phyloP scores from a whole-genome alignment of 2,797 vertebrate species.

The Stomatorhinus walkeri region DNA sequence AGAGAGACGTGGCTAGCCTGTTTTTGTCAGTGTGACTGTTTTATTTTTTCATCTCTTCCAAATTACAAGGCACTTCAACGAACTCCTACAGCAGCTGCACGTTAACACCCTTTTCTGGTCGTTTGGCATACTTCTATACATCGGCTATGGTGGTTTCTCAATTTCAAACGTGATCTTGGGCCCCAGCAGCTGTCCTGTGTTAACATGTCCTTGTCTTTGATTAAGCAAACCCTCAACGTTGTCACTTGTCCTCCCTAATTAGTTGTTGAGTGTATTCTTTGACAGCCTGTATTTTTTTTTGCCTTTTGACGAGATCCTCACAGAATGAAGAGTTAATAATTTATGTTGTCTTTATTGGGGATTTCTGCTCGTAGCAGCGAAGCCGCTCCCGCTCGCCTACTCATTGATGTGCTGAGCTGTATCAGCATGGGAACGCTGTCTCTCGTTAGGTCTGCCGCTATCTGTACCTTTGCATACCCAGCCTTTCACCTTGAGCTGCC shows the following conservation, averaged over 20 bases:
- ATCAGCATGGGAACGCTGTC: slow-evolving; percentile 25
- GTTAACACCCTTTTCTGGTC: neutral
- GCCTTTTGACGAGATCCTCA: slow-evolving; percentile 4
- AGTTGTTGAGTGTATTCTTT: slow-evolving; percentile 20
- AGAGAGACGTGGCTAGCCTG: neutral
- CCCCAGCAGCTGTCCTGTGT: slow-evolving; percentile 11
- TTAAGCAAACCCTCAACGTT: slow-evolving; percentile 29
- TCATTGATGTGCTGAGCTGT: slow-evolving; percentile 22
- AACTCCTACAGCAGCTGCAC: neutral
- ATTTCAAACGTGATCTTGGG: neutral
- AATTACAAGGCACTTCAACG: neutral
- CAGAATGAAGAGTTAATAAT: slow-evolving; percentile 24
- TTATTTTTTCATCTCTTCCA: slow-evolving; percentile 46
- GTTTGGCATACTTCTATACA: neutral
- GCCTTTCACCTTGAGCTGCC: neutral
- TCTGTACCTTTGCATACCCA: slow-evolving; percentile 17
- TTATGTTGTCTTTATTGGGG: slow-evolving; percentile 31
- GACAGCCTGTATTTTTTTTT: slow-evolving; percentile 33
- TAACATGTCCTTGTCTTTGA: slow-evolving; percentile 36
- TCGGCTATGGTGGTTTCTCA: neutral
- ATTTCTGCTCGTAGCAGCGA: slow-evolving; percentile 22
- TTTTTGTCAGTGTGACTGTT: slow-evolving; percentile 60
- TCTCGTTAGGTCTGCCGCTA: slow-evolving; percentile 27
- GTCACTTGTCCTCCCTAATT: neutral
- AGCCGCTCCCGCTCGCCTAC: neutral